Base-by-base conservation (phyloP, 2,797 vertebrate genomes). In the Eremophila alpestris region DNA sequence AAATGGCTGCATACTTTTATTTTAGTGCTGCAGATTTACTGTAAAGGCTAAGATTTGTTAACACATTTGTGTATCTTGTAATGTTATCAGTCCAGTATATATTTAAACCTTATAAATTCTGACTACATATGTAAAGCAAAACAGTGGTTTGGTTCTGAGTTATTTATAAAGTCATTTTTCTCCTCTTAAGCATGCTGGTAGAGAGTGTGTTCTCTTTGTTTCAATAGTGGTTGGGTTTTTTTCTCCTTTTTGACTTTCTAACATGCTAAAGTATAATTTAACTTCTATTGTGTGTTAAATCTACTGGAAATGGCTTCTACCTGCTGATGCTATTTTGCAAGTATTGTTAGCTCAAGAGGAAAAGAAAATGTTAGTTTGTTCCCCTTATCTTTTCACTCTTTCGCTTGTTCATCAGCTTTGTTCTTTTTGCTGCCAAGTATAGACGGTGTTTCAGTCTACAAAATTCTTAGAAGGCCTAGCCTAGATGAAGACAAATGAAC, bases 221-320 rank as follows among this genome's bases (percentile, higher is more conserved):
- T 18, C 26, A 54, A 2, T 36, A 30, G 10, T 38, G 17, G 8
- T 3, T 5, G 13, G 1, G 0, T 14, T n/a, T 79, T 55, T 60
- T 6, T 3, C 19, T 52, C 10, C 7, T 70, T 91, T 40, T 36
- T 87, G 45, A 36, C 13, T 69, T 16, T 59, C 4, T 13, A 45
- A 23, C 13, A 38, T 32, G 16, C 14, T 41, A 49, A n/a, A 11
- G 32, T 46, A 68, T 45, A 71, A 43, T 69, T 77, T 48, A 58
- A 36, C 6, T 78, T 88, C 7, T 36, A 11, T 29, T 4, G 3
- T 87, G 21, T 58, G 24, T 62, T 82, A 63, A 64, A 63, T 23
- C 21, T 85, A 13, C 63, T 90, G 49, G 21, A 81, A 81, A 29
- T 73, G 10, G 18, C 24, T 85, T 96, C 30, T 92, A 46, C 20